These are phyloP conservation scores for Phalacrocorax aristotelis DNA, from an alignment of 2,113 vertebrate genomes.

Conservation along the genomic window DNA sequence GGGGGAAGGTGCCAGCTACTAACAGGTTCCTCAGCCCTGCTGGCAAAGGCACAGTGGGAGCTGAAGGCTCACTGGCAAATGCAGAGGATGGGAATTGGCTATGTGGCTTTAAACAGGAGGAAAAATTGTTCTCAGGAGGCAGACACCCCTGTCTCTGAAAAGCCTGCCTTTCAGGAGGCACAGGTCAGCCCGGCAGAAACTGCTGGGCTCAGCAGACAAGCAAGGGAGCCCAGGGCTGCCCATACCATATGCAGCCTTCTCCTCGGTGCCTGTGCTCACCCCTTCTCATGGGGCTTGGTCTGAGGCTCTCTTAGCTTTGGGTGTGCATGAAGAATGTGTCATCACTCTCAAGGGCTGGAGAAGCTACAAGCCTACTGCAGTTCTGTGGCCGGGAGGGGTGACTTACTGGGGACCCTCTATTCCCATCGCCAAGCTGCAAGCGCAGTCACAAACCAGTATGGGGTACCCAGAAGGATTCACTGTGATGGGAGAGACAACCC, in stretches of 20 bases:
- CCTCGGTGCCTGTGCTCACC: background rate
- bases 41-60: background rate
- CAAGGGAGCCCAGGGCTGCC: background rate
- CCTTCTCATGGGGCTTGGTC: background rate
- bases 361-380: background rate
- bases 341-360: background rate
- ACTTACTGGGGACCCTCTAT: background rate
- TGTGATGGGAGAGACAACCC: background rate
- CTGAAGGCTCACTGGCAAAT: background rate
- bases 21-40: background rate
- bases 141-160: background rate
- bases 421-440: background rate
- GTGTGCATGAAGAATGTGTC: background rate
- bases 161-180: background rate
- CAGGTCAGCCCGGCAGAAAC: background rate
- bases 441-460: fast-evolving
- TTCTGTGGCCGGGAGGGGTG: fast-evolving
- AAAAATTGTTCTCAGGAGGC: background rate
- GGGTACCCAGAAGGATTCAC: background rate
- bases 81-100: background rate
- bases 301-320: background rate
- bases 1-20: fast-evolving
- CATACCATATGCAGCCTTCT: background rate
- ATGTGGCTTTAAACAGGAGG: background rate
- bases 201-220: background rate